Evolutionary conservation across 2,888 invertebrate genomes (phyloP), one percentile per base, ranked within the genome.

Genomic region (Acleris sparsana): DNA sequence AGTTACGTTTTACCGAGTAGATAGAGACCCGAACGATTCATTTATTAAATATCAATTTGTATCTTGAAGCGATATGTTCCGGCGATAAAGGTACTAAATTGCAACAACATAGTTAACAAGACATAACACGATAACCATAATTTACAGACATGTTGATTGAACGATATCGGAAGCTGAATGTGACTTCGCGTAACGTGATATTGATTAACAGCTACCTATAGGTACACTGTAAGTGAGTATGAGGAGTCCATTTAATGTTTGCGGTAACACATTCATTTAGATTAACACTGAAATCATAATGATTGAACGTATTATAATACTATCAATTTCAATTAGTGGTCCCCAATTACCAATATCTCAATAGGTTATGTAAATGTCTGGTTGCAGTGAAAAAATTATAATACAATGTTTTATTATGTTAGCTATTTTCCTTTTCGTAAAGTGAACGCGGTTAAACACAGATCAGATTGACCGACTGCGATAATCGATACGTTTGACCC

Each of bases 91-190:
- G 11, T 52, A 39, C n/a, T n/a, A 51, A 22, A 4, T 29, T 17
- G 53, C 39, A 53, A 39, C 29, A 7, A 33, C 25, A 52, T 11
- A 22, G 9, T 17, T 9, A 43, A 49, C 22, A 39, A 79, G 73
- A 73, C 73, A 75, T 82, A 83, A 85, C 78, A 71, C 78, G 80
- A 85, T 85, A 84, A 83, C 83, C 80, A 80, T 85, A 79, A 83
- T 86, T 86, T 85, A 83, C 80, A 80, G 75, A 76, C n/a, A 80
- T 81, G 79, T 80, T 80, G 83, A 86, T 83, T 82, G 79, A 83
- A 84, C 83, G 81, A 85, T 83, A 80, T 80, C 74, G 77, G 73
- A 77, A 78, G 74, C 82, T 83, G 82, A 85, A 85, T 85, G 83
- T 80, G 80, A 82, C 70, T 78, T 76, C 73, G 72, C 74, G 78